These are phyloP conservation scores for Hoplias malabaricus DNA, from an alignment of 2,113 vertebrate genomes.

Conservation along the genomic window DNA sequence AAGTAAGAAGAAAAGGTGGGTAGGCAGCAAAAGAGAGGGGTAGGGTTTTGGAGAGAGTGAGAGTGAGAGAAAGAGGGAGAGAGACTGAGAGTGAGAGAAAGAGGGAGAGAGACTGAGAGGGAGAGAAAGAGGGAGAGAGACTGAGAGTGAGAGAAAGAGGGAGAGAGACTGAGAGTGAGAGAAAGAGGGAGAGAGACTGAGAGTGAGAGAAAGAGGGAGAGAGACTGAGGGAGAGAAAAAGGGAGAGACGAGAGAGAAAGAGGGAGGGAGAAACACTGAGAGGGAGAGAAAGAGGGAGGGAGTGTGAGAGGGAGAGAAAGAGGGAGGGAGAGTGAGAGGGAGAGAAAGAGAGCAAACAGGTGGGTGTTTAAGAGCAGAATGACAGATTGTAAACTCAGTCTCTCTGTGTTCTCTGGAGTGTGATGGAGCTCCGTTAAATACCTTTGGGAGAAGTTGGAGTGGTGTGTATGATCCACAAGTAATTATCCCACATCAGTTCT, in stretches of 20 bases:
- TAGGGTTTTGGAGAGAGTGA: constrained; percentile 24
- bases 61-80: background rate
- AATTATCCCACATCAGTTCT: too few relatives aligned
- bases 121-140: background rate
- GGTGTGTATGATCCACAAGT: too few relatives aligned
- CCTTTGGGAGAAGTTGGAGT: too few relatives aligned
- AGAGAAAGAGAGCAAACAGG: background rate
- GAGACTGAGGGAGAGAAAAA: too few relatives aligned
- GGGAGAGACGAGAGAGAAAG: too few relatives aligned
- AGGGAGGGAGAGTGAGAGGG: too few relatives aligned
- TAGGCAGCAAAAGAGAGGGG: background rate
- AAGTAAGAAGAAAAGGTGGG: background rate
- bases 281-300: too few relatives aligned
- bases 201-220: background rate
- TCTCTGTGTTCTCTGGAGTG: too few relatives aligned
- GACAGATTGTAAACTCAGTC: background rate
- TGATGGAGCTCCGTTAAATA: too few relatives aligned
- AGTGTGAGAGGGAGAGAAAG: too few relatives aligned
- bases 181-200: background rate
- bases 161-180: background rate
- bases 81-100: background rate
- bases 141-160: too few relatives aligned
- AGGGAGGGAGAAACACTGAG: too few relatives aligned
- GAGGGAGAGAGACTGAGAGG: background rate
- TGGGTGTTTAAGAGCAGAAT: background rate